These are phyloP conservation scores for Pseudochaenichthys georgianus DNA, from an alignment of 2,797 vertebrate species.

Conservation along the genomic window DNA sequence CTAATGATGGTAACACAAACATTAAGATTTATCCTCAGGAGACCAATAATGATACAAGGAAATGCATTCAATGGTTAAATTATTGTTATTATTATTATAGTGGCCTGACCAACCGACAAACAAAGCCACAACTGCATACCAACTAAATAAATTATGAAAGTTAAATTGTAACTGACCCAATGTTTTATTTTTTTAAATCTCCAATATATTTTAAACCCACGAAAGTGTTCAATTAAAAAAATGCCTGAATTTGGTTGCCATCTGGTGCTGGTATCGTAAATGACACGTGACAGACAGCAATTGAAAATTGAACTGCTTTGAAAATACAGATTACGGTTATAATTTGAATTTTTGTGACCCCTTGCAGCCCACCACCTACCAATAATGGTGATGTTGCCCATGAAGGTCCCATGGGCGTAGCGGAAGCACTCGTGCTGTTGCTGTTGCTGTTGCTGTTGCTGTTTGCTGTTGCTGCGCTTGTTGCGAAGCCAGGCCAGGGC, in stretches of 20 bases:
- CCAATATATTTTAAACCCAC: constrained; percentile 1
- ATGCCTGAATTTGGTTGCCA: constrained; percentile 6
- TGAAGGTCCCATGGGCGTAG: constrained; percentile 88
- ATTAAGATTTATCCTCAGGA: neutral
- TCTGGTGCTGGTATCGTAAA: neutral
- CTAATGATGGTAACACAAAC: neutral
- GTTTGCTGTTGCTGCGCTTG: constrained; percentile 25
- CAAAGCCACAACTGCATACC: neutral
- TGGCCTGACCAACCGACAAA: neutral
- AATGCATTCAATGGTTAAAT: neutral
- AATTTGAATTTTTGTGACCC: no score
- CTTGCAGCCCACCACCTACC: constrained; percentile 78
- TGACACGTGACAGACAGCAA: neutral
- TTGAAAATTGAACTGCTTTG: neutral
- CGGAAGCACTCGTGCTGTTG: constrained; percentile 81
- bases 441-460: neutral
- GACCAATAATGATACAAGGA: neutral
- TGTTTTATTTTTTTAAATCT: neutral
- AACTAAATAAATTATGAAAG: neutral
- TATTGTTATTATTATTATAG: no score
- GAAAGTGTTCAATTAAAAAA: neutral
- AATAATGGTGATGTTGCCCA: constrained; percentile 83
- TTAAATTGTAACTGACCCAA: neutral
- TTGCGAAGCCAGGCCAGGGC: constrained; percentile 37
- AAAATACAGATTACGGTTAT: neutral